These are phyloP conservation scores for Petrocephalus sullivani DNA, from an alignment of 2,797 vertebrate genomes.

Conservation along the genomic window DNA sequence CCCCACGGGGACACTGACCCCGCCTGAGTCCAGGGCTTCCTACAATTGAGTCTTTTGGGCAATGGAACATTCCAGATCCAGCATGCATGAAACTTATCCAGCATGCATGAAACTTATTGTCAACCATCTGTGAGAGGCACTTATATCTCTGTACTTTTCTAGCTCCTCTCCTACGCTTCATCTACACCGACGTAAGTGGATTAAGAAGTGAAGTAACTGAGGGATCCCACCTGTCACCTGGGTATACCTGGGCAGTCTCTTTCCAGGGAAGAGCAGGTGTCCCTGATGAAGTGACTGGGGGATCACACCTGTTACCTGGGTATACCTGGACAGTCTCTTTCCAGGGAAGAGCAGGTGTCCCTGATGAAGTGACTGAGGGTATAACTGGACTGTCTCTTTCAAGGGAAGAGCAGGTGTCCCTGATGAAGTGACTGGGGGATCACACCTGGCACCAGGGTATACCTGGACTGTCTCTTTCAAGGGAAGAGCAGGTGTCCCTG, in stretches of 20 bases:
- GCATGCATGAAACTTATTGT: not conserved
- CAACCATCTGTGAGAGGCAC: not conserved
- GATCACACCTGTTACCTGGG: not conserved
- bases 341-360: not conserved
- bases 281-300: too few species aligned
- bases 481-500: not conserved
- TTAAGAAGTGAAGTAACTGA: not conserved
- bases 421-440: too few species aligned
- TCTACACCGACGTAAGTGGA: not conserved
- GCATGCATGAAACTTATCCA: not conserved
- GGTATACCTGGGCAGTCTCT: too few species aligned
- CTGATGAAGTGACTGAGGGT: not conserved
- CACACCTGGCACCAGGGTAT: not conserved
- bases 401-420: too few species aligned
- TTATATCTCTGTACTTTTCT: not conserved
- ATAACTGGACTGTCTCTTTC: too few species aligned
- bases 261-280: too few species aligned
- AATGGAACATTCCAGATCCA: not conserved
- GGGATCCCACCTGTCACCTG: not conserved
- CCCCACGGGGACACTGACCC: not conserved
- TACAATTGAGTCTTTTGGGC: not conserved
- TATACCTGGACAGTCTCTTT: not conserved
- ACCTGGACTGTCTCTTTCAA: not conserved
- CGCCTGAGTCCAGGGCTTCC: not conserved
- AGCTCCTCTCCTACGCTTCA: not conserved